Base-by-base conservation (phyloP, 2,797 vertebrate species). In the Liasis olivaceus region DNA sequence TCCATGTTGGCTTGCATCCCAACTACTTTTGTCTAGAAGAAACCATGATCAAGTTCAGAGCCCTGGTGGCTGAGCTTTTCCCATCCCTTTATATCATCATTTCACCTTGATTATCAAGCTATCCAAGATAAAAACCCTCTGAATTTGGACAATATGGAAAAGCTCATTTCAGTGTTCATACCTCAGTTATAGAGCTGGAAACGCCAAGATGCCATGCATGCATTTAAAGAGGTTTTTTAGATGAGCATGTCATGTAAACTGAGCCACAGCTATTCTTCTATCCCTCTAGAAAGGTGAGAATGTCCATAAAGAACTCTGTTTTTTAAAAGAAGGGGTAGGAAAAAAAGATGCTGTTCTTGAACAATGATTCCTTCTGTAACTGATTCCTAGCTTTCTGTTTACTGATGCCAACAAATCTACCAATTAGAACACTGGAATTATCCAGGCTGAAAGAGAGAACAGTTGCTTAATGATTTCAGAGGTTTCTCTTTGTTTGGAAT, bases 391-490 rank as follows among this genome's bases (percentile, higher is more conserved):
- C 20, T 62, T 90, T 12, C 31, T 62, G 59, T 62, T 89, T 51
- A 26, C 54, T 86, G 42, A 58, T 62, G 47, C 24, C 63, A 20
- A 20, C 58, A 24, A 60, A 77, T 77, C 56, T 28, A 85, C 47
- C 91, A 77, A 47, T 94, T 89, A 94, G 28, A 92, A 26, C n/a
- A 56, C 47, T 91, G 77, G 64, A 92, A 91, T 42, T 58, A 63
- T 77, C 36, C 51, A 66, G 63, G 81, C 58, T 81, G 88, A 85
- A 92, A 69, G 56, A 58, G 85, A 72, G 62, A 63, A 58, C 72
- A 22, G 31, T 42, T 94, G 66, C 60, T 72, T 93, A 77, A 94
- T 64, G 24, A 87, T 94, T 94, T 86, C 77, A 77, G 47, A 62
- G 91, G 24, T 47, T 28, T 72, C 56, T 85, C 42, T 72, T 92